Percentiles rank a stretch among this genome's conserved stretches.
These are phyloP conservation scores for Tillus elongatus DNA, from an alignment of 2,888 invertebrate genomes.

Conservation along the genomic window DNA sequence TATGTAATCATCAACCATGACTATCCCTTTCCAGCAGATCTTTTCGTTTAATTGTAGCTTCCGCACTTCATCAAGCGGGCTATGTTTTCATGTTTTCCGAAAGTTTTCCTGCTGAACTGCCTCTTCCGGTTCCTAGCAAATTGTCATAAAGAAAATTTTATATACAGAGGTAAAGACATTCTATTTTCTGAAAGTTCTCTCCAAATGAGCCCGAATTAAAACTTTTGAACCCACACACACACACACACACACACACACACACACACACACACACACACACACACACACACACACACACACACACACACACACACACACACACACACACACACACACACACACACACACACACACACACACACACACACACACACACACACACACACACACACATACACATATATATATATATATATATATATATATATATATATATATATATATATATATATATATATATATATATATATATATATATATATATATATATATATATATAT, in stretches of 20 bases:
- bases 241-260: background rate
- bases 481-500: conserved; percentile 7
- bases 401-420: conserved; percentile 5
- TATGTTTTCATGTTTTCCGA: no score
- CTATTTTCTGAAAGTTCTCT: no score
- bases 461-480: conserved; percentile 7
- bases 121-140: no score
- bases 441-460: conserved; percentile 7
- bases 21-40: no score
- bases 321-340: background rate
- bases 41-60: no score
- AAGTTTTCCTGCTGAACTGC: no score
- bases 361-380: background rate
- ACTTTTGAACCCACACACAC: no score
- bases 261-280: background rate
- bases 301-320: background rate
- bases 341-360: background rate
- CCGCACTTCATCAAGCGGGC: no score
- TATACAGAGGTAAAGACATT: no score
- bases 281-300: background rate
- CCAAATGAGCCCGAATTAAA: no score
- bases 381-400: conserved; percentile 2
- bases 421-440: conserved; percentile 6
- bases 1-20: no score
- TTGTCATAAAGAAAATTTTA: no score